Conservation (phyloP, 2,797 vertebrate species). For the Poliocrania exsul region DNA sequence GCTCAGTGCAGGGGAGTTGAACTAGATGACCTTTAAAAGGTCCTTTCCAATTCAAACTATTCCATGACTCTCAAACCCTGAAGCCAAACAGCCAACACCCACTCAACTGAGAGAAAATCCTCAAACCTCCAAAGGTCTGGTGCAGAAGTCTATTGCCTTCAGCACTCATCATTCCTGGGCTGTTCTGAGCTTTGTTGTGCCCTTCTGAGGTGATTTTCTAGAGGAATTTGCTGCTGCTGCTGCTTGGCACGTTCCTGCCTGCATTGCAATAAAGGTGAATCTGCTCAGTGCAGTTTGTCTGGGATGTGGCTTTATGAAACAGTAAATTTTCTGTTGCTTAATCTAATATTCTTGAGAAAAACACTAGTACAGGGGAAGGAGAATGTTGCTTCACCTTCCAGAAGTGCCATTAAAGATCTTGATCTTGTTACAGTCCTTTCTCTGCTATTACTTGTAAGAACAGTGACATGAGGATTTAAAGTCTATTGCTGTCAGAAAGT, state of each 20-base stretch:
- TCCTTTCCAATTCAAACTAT: background rate
- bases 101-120: background rate
- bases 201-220: background rate
- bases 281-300: background rate
- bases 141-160: background rate
- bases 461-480: background rate
- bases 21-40: background rate
- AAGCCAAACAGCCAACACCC: background rate
- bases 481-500: background rate
- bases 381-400: conserved; percentile 7
- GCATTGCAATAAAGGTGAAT: background rate
- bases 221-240: background rate
- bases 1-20: background rate
- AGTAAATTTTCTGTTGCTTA: conserved; percentile 50
- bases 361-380: background rate
- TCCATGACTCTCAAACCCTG: background rate
- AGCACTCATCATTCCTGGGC: background rate
- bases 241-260: background rate
- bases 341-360: conserved; percentile 57
- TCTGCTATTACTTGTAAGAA: background rate
- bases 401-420: conserved; percentile 34
- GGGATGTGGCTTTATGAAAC: conserved; percentile 37
- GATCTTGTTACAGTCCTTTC: conserved; percentile 37
- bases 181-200: background rate
- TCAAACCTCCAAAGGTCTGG: background rate